Evolutionary conservation across 2,888 invertebrate species (phyloP).

Genomic region (Tortrix viridana): DNA sequence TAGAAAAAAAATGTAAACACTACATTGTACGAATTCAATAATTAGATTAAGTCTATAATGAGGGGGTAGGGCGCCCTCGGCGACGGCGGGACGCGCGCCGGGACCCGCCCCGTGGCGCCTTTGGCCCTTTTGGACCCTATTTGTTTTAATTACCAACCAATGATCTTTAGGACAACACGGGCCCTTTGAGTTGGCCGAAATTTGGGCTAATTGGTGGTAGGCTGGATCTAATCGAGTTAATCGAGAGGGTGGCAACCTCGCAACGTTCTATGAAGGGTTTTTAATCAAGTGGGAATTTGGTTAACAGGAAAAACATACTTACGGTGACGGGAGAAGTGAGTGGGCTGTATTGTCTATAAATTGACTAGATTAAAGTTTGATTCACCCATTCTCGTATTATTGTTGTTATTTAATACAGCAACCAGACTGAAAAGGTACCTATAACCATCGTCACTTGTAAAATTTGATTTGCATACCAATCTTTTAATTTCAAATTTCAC

Average conservation of each 20-base stretch:
- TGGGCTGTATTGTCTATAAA: neutral
- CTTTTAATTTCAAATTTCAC: too few species aligned
- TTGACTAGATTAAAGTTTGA: neutral
- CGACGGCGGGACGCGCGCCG: constrained; percentile 74
- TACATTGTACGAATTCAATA: constrained; percentile 84
- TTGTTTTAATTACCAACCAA: constrained; percentile 82
- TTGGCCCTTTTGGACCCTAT: constrained; percentile 78
- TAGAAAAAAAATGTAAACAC: constrained; percentile 83
- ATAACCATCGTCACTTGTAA: too few species aligned
- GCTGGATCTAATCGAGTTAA: constrained; percentile 60
- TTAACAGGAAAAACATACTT: constrained; percentile 28
- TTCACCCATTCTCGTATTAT: too few species aligned
- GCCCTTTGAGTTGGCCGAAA: constrained; percentile 76
- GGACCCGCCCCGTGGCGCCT: constrained; percentile 79
- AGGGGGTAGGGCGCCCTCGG: constrained; percentile 71
- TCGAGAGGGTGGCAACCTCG: constrained; percentile 44
- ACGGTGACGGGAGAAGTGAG: neutral
- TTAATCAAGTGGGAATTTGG: constrained; percentile 30
- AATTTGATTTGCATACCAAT: too few species aligned
- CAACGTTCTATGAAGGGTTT: constrained; percentile 42
- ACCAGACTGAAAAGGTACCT: too few species aligned
- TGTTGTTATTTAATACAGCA: too few species aligned
- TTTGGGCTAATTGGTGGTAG: constrained; percentile 74
- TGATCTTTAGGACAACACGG: constrained; percentile 76
- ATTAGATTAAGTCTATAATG: constrained; percentile 83